phyloP scores from a whole-genome alignment of 1,140 invertebrate species.

The Trichoplusia ni region DNA sequence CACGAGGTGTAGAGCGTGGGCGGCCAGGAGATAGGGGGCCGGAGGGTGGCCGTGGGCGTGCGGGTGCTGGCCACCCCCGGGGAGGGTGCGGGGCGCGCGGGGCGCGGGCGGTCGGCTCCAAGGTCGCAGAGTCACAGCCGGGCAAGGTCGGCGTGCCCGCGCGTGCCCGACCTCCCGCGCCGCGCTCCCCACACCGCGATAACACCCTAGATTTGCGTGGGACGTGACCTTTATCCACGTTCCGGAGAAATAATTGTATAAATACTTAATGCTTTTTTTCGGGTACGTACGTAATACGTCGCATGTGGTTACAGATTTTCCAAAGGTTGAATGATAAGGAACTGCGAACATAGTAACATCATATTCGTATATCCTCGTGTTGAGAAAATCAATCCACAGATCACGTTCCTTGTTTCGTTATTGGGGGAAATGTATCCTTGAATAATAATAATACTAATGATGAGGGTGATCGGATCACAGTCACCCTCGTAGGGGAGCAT shows the following conservation, averaged over 20 bases:
- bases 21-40: conserved; percentile 43
- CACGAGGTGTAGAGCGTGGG: conserved; percentile 60
- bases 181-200: conserved; percentile 58
- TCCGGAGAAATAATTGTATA: conserved; percentile 77
- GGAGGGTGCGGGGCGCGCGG: conserved; percentile 41
- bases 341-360: neutral
- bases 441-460: too few relatives aligned
- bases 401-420: too few relatives aligned
- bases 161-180: conserved; percentile 63
- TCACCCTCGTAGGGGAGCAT: too few relatives aligned
- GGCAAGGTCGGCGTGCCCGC: conserved; percentile 78
- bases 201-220: conserved; percentile 75
- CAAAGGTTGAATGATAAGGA: neutral
- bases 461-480: too few relatives aligned
- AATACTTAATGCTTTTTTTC: conserved; percentile 70
- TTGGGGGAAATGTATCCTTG: too few relatives aligned
- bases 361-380: too few relatives aligned
- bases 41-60: conserved; percentile 36
- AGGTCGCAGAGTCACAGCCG: conserved; percentile 80
- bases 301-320: conserved; percentile 8
- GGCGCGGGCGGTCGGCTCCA: conserved; percentile 63
- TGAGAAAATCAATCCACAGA: too few relatives aligned
- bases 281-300: conserved; percentile 38
- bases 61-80: conserved; percentile 38
- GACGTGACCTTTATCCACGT: conserved; percentile 79